These are phyloP conservation scores for Acanthurus leucopareius DNA, from an alignment of 2,797 vertebrate species.

Conservation along the genomic window DNA sequence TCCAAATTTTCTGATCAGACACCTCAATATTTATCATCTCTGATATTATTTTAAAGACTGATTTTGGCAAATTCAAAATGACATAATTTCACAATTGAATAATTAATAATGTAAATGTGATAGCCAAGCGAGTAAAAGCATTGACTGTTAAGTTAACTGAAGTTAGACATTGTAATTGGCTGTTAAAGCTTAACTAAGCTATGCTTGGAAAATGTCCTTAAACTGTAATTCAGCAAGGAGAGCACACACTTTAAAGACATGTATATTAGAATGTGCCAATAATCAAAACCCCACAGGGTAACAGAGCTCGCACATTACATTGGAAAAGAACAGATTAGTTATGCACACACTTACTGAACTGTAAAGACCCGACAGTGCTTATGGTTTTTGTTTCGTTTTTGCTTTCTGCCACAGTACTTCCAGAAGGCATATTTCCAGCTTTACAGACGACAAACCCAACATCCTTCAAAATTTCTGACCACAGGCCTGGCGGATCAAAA, in stretches of 20 bases:
- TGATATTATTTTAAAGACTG: not conserved
- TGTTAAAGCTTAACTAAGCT: too few species aligned
- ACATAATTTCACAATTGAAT: not conserved
- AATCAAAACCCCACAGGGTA: not conserved
- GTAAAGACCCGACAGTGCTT: not conserved
- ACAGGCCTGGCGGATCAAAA: slow-evolving; percentile 21
- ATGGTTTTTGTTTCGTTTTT: slow-evolving; percentile 55
- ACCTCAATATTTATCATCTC: not conserved
- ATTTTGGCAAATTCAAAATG: too few species aligned
- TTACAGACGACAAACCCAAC: slow-evolving; percentile 25
- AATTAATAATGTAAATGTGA: not conserved
- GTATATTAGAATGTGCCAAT: not conserved
- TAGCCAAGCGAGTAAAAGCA: not conserved
- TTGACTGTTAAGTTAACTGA: not conserved
- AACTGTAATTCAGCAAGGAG: slow-evolving; percentile 3
- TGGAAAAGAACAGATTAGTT: not conserved
- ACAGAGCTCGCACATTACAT: not conserved
- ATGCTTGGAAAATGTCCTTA: not conserved
- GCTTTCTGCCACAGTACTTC: not conserved
- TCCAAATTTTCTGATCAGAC: not conserved
- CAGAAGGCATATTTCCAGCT: not conserved
- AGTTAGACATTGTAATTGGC: not conserved
- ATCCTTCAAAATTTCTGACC: slow-evolving; percentile 22
- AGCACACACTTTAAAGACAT: not conserved
- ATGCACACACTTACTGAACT: not conserved